A percentile compares a stretch with the other conserved stretches of the same genome.
phyloP scores from a whole-genome alignment of 2,113 vertebrate species.

The Solenodon paradoxus region DNA sequence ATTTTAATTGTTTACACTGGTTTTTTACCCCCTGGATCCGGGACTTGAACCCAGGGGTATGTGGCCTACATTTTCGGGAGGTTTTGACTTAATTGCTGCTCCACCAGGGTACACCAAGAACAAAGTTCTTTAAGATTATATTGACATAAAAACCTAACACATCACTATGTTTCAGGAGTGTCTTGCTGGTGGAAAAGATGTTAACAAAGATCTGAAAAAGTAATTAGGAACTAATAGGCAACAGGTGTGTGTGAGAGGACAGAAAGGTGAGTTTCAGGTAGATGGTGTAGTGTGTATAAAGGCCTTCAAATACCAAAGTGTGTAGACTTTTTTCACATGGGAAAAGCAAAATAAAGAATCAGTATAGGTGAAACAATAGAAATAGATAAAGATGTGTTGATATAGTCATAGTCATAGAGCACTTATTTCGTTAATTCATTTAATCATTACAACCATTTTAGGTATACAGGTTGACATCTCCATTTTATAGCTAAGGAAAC shows the following conservation, averaged over 20 bases:
- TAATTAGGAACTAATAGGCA: neutral
- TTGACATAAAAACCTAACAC: neutral
- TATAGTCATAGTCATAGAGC: neutral
- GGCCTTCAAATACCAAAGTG: neutral
- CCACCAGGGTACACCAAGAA: too few relatives aligned
- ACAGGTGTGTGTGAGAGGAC: neutral
- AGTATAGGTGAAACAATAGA: neutral
- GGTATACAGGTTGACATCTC: too few relatives aligned
- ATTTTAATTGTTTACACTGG: too few relatives aligned
- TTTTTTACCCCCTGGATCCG: too few relatives aligned
- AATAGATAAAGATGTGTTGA: neutral
- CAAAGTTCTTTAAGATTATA: neutral
- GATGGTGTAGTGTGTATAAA: neutral
- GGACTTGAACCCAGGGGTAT: too few relatives aligned
- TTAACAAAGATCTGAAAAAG: constrained; percentile 16
- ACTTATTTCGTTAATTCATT: neutral
- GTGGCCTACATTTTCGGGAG: too few relatives aligned
- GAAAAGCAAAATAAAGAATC: neutral
- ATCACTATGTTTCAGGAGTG: neutral
- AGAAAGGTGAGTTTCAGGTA: neutral
- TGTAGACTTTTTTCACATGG: neutral
- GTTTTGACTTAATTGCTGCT: too few relatives aligned
- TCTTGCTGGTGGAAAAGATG: neutral
- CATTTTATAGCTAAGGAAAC: too few relatives aligned
- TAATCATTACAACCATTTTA: neutral